Evolutionary conservation across 2,888 invertebrate genomes (phyloP), one percentile per base, ranked within the genome.

Genomic region (Erynnis tages): DNA sequence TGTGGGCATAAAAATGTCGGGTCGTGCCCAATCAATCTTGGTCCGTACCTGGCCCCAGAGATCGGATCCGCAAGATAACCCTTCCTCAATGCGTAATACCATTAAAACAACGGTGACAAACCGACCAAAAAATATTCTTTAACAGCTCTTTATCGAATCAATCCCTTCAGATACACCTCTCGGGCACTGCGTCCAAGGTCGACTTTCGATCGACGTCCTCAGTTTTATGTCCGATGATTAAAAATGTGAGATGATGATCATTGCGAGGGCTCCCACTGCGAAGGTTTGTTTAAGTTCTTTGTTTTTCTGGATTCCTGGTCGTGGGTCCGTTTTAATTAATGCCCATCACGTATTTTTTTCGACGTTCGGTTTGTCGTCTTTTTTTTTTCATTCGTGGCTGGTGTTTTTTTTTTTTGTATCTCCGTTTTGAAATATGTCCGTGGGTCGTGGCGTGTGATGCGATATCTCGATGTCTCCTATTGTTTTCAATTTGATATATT

Each of bases 41-140:
- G 70, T 75, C 71, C 66, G 68, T 86, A 86, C 86, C 85, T 84
- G 82, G 62, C 60, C 72, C 71, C 54, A 38, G 69, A 84, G 87
- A 88, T 88, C 86, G 88, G 86, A 65, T 79, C 78, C 70, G 53
- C 59, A 58, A 82, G 89, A 89, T 89, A 89, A 88, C 87, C 87
- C 87, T 85, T 83, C 87, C 76, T 82, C 82, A 75, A 81, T 84
- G 85, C 88, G 85, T 87, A 88, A 86, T 87, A 78, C 87, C 89
- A 89, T 88, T 89, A 88, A 89, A 87, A 87, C 89, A 89, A 88
- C 88, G 87, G 88, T 88, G 89, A 89, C 89, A 88, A 87, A 84
- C 79, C 79, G 70, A 83, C 81, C 82, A 86, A 87, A 87, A 86
- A 87, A 82, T 80, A 76, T 79, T 85, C 82, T 85, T 82, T 82